Base-by-base conservation (phyloP, 2,113 vertebrate species). In the Willisornis vidua region DNA sequence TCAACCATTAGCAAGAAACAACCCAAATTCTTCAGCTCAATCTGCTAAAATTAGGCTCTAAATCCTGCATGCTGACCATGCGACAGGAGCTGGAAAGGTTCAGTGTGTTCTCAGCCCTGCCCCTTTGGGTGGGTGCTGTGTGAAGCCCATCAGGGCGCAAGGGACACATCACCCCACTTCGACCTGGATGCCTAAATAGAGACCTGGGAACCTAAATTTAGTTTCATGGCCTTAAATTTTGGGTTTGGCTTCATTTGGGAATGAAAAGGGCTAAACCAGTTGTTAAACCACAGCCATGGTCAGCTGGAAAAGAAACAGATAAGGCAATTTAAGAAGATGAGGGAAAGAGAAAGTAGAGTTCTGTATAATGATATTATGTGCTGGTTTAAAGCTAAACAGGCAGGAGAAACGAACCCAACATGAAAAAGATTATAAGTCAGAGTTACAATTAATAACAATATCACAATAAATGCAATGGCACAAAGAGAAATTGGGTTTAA, bases 321-420 rank as follows among this genome's bases (percentile, higher is more conserved):
- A 52, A 10, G 1, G 3, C 2, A 2, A 4, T 23, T 22, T 25
- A 46, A 29, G 5, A 9, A 13, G 14, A 45, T 14, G 3, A 7
- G 1, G 5, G 4, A 23, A 31, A 43, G 39, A 37, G 10, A 31
- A 6, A 1, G 4, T 9, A 9, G 9, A 58, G 16, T 20, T 8
- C 9, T 3, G 3, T 31, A 14, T 22, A 33, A 33, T 45, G 33
- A 8, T 31, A 22, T 13, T 41, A 41, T 41, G 41, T 13, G 41
- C 13, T 41, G 41, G 41, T 13, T 41, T 41, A 41, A 41, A 41
- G 41, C 12, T 12, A 41, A 41, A 41, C 41, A 5, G 12, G 41
- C 41, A 41, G 41, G 41, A 41, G 41, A 41, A 41, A 41, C 41
- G 12, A 41, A 14, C 41, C 41, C 41, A 41, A 14, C 41, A 41